Conservation (phyloP, 2,888 invertebrate genomes). For the Bellardia pandia region DNA sequence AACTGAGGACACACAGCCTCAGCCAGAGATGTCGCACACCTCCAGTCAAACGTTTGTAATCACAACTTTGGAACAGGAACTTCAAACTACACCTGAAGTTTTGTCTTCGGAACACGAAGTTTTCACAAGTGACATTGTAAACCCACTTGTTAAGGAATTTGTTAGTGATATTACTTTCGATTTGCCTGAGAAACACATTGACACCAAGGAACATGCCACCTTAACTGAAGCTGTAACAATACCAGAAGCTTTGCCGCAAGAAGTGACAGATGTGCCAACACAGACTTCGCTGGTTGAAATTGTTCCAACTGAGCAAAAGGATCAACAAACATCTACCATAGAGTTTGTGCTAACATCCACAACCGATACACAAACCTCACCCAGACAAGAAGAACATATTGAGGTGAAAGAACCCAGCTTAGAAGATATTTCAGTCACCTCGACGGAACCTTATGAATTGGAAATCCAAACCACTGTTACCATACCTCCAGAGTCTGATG, state of each 20-base stretch:
- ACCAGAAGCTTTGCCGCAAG: conserved; percentile 75
- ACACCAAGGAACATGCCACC: conserved; percentile 77
- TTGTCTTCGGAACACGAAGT: conserved; percentile 76
- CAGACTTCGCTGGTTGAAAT: conserved; percentile 70
- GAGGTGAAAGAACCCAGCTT: conserved; percentile 72
- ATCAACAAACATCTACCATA: conserved; percentile 76
- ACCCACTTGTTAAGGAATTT: conserved; percentile 82
- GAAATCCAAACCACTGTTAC: conserved; percentile 87
- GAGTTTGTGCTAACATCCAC: conserved; percentile 76
- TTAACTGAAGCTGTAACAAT: conserved; percentile 79
- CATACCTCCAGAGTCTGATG: conserved; percentile 85
- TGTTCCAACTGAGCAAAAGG: conserved; percentile 74
- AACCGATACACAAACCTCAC: conserved; percentile 81
- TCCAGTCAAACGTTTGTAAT: conserved; percentile 80
- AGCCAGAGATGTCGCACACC: conserved; percentile 78
- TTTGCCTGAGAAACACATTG: conserved; percentile 75
- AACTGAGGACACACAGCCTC: conserved; percentile 73
- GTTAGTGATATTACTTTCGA: conserved; percentile 82
- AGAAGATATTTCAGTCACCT: conserved; percentile 77
- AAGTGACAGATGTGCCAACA: conserved; percentile 77
- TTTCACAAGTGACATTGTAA: conserved; percentile 80
- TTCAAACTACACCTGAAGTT: conserved; percentile 82
- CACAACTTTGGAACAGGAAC: conserved; percentile 80
- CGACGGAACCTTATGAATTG: conserved; percentile 83
- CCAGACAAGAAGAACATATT: conserved; percentile 65